These are phyloP conservation scores for Eriocheir sinensis DNA, from an alignment of 1,140 invertebrate genomes.

Conservation along the genomic window DNA sequence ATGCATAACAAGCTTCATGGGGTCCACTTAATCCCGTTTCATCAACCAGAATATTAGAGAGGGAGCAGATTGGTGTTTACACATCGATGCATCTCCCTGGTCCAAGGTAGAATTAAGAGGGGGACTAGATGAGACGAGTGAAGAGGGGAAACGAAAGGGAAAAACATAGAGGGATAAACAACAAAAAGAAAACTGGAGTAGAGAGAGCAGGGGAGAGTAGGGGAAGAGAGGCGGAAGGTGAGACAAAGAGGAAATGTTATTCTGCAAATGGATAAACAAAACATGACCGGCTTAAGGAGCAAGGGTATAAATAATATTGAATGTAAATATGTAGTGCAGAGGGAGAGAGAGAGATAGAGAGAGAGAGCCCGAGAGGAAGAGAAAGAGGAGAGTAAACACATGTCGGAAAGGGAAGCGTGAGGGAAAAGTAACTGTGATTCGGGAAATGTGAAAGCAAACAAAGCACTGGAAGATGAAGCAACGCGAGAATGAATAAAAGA, in stretches of 20 bases:
- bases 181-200: no score
- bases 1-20: not conserved
- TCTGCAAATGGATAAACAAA: no score
- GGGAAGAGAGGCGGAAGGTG: not conserved
- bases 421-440: not conserved
- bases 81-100: conserved; percentile 12
- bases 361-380: not conserved
- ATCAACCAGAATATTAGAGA: conserved; percentile 25
- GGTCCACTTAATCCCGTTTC: conserved; percentile 19
- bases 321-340: no score
- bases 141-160: no score
- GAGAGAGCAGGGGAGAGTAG: not conserved
- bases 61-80: conserved; percentile 5
- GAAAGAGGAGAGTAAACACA: not conserved
- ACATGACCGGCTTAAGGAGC: no score
- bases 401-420: not conserved
- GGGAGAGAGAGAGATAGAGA: not conserved
- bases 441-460: no score
- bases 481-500: not conserved
- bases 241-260: not conserved
- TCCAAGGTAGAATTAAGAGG: conserved; percentile 15
- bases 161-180: no score
- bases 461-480: no score
- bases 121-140: not conserved
- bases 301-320: no score